Evolutionary conservation across 1,140 invertebrate species (phyloP), one percentile per base, ranked within the genome.

Genomic region (Eufriesea mexicana): DNA sequence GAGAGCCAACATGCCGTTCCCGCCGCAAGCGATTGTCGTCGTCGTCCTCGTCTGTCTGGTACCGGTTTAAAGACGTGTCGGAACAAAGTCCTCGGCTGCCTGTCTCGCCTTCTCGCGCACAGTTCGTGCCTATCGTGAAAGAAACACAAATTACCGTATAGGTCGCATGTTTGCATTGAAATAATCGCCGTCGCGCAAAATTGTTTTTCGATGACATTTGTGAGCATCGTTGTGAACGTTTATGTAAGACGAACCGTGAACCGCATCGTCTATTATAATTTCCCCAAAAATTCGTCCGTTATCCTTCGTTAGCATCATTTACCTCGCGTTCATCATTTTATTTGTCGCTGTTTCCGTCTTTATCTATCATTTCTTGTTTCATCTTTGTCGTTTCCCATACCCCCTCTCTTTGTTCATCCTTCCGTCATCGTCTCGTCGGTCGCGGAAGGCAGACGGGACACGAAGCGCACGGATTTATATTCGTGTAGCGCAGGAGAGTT

Each of bases 1-100:
- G 84, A 90, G 89, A 89, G 89, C 89, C 89, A 90, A 89, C 90
- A 91, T 92, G 92, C 88, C 90, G 91, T 93, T 91, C 89, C 71
- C 81, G 89, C 83, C 84, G 80, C 77, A 84, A 79, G 86, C n/a
- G 23, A 47, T 62, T 54, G 64, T 71, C 57, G 72, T 54, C 45
- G 84, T 75, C 35, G 73, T 61, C n/a, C 66, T 47, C 64, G 66
- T 61, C 25, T 59, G 72, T 68, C 42, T 70, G 66, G 84, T 89
- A 89, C 89, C 89, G 84, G 88, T 89, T 89, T 89, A 73, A 89
- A 86, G 59, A 66, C 64, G 59, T 74, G 20, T 75, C 66, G 68
- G 28, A 72, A 42, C 25, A 62, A 66, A 77, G 64, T 72, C 16
- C 16, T 55, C 35, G 79, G 8, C 25, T 61, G 49, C 28, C 47